phyloP scores from a whole-genome alignment of 2,113 vertebrate genomes.

The Potamarius usumacintae region DNA sequence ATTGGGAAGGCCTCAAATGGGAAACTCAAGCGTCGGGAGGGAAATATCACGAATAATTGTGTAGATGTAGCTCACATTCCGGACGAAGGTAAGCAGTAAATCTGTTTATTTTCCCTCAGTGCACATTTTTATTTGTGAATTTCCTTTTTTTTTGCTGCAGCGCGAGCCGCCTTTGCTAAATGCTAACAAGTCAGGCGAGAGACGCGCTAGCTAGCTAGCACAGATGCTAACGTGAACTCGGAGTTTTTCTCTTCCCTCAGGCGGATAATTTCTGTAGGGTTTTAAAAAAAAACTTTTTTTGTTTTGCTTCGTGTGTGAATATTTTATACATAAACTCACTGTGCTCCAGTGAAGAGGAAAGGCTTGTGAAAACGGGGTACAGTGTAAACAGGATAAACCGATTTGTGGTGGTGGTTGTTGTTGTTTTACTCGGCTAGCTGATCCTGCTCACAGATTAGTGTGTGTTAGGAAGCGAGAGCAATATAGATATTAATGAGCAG shows the following conservation, averaged over 20 bases:
- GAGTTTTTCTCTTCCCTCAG: conserved; percentile 32
- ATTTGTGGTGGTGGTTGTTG: neutral
- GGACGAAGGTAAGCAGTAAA: conserved; percentile 39
- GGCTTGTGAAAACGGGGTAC: too few species aligned
- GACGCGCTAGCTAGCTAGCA: neutral
- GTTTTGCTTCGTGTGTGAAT: neutral
- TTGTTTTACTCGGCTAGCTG: neutral
- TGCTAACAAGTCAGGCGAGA: neutral
- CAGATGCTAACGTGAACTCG: conserved; percentile 5
- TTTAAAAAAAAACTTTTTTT: neutral
- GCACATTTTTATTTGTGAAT: neutral
- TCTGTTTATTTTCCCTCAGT: neutral
- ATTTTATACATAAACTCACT: neutral
- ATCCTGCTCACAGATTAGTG: neutral
- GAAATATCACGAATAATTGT: conserved; percentile 66
- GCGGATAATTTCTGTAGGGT: neutral
- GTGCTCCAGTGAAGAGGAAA: too few species aligned
- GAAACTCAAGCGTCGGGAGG: conserved; percentile 73
- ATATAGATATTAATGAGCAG: too few species aligned
- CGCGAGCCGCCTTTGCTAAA: neutral
- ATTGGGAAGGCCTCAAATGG: conserved; percentile 75
- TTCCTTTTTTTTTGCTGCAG: neutral
- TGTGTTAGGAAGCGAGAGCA: neutral
- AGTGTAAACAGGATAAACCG: neutral
- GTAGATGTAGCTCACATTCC: conserved; percentile 55